These are phyloP conservation scores for Spinus olivaceus DNA, from an alignment of 2,797 vertebrate genomes.

Conservation along the genomic window DNA sequence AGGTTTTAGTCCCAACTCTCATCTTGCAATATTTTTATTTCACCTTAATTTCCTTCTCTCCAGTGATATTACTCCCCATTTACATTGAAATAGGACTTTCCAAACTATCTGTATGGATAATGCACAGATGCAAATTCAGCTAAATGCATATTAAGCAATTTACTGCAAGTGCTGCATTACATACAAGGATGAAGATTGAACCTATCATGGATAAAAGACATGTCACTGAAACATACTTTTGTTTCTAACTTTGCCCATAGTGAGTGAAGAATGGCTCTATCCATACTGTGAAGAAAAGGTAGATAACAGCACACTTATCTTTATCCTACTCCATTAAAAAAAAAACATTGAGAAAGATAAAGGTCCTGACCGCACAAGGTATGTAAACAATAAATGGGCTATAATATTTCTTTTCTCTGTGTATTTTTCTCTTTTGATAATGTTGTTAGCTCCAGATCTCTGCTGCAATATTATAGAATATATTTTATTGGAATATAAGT, in stretches of 20 bases:
- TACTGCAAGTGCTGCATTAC: not conserved
- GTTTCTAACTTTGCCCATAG: not conserved
- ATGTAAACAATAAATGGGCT: conserved; percentile 53
- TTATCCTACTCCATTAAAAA: conserved; percentile 41
- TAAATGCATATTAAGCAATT: not conserved
- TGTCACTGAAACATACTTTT: not conserved
- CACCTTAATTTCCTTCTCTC: conserved; percentile 12
- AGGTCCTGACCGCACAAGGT: conserved; percentile 32
- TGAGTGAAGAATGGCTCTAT: conserved; percentile 2
- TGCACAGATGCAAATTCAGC: not conserved
- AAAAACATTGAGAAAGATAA: conserved; percentile 13
- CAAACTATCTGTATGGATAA: not conserved
- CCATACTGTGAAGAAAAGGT: conserved; percentile 19
- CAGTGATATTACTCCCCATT: not conserved
- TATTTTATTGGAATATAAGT: not conserved
- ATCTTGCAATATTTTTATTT: conserved; percentile 1
- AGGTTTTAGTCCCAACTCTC: not conserved
- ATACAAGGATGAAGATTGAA: not conserved
- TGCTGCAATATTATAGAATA: not conserved
- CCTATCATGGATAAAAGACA: not conserved
- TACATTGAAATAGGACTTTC: not conserved
- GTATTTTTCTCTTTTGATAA: conserved; percentile 11
- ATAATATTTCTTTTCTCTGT: not conserved
- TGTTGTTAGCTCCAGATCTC: conserved; percentile 1
- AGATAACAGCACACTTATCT: conserved; percentile 29